Base-by-base conservation (phyloP, 1,140 invertebrate genomes). In the Sminthurides bifidus region DNA sequence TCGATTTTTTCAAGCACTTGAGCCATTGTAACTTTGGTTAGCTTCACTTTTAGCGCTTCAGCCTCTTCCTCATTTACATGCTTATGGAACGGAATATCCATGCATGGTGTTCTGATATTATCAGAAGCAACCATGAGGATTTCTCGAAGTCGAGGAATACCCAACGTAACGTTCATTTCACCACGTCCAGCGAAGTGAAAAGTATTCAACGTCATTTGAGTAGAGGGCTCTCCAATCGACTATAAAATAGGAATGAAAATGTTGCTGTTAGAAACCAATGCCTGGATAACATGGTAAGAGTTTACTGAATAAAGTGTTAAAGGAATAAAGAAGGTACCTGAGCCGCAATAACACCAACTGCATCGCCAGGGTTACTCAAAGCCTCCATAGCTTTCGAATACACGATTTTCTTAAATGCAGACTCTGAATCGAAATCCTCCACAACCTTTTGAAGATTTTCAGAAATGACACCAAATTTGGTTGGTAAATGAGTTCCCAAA, bases 181-280 rank as follows among this genome's bases (percentile, higher is more conserved):
- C 94, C 93, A 74, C 92, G 81, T 71, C 96, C 96, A 65, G 96
- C 95, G 75, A 98, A 98, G 70, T 99, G 96, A 73, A 99, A 99
- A 31, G 96, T 99, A 67, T 99, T 99, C 59, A 99, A 71, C 65
- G 96, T 99, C 95, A 99, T 98, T 75, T 99, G 95, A 53, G 96
- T 99, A 2, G 93, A 97, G 0, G 95, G 95, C 74, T 99, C 96
- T 56, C 94, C 94, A 63, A 98, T 86, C 8, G 92, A 96, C 76
- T 77, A 68, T 57, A 40, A 37, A 29, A 12, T 4, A 10, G 4
- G 55, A 53, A 44, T 59, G 41, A 27, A 35, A 60, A 57, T n/a
- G n/a, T n/a, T n/a, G n/a, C n/a, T n/a, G n/a, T n/a, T n/a, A n/a
- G n/a, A n/a, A n/a, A n/a, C n/a, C n/a, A n/a, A n/a, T n/a, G n/a